A percentile compares a stretch with the other conserved stretches of the same genome.
These are phyloP conservation scores for Ostrea edulis DNA, from an alignment of 1,140 invertebrate species.

Conservation along the genomic window DNA sequence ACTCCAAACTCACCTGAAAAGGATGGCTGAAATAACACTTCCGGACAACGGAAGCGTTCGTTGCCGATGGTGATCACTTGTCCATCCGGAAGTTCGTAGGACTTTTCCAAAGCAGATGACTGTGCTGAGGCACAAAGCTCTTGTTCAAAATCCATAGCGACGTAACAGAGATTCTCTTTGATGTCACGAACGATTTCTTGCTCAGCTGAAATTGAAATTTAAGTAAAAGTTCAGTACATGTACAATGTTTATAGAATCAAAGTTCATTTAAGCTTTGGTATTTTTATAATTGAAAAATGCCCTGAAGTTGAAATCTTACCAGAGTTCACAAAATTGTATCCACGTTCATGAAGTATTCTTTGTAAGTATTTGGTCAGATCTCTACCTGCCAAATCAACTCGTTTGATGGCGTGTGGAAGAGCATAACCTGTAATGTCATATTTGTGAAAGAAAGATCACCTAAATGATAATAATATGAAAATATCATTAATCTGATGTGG, in stretches of 20 bases:
- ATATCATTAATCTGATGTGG: conserved; percentile 88
- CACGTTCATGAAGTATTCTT: conserved; percentile 96
- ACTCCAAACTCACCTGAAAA: conserved; percentile 67
- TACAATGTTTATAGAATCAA: background rate
- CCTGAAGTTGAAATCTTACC: conserved; percentile 44
- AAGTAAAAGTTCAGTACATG: background rate
- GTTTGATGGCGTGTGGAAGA: conserved; percentile 88
- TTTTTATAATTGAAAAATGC: background rate
- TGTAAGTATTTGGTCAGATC: conserved; percentile 97
- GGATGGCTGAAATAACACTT: conserved; percentile 86
- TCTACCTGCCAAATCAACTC: conserved; percentile 94
- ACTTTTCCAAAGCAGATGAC: conserved; percentile 78
- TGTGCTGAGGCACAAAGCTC: conserved; percentile 82
- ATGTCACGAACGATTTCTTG: conserved; percentile 75
- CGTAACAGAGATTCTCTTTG: conserved; percentile 93
- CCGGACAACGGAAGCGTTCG: conserved; percentile 74
- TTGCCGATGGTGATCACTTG: conserved; percentile 72
- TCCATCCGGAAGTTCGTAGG: conserved; percentile 80
- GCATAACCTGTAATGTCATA: conserved; percentile 85
- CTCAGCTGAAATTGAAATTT: conserved; percentile 69
- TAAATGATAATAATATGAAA: conserved; percentile 85
- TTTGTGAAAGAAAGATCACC: too few relatives aligned
- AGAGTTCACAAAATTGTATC: conserved; percentile 96
- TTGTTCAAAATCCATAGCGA: conserved; percentile 95
- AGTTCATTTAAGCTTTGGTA: background rate